Percentiles rank a stretch among this genome's conserved stretches.
Conservation (phyloP, 2,888 invertebrate genomes). For the Maniola hyperantus region DNA sequence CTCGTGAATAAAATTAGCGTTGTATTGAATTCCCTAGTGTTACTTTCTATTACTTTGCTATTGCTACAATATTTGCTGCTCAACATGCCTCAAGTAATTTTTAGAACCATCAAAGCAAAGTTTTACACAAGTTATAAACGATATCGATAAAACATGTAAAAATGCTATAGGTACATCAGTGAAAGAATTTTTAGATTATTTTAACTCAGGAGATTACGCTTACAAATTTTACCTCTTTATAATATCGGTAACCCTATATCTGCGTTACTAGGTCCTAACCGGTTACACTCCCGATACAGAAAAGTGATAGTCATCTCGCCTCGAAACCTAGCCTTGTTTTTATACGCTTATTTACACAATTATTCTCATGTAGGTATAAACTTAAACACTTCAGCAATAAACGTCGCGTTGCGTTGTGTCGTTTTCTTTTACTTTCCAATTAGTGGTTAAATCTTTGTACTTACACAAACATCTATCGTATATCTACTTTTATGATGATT, state of each 20-base stretch:
- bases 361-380: conserved; percentile 5
- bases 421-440: conserved; percentile 36
- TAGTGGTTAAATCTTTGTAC: conserved; percentile 8
- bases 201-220: no score
- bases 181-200: no score
- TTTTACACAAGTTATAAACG: no score
- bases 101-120: background rate
- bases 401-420: conserved; percentile 23
- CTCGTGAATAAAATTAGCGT: no score
- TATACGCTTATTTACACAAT: conserved; percentile 40
- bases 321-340: conserved; percentile 50
- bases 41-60: no score
- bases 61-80: no score
- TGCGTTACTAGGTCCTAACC: conserved; percentile 56
- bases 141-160: no score
- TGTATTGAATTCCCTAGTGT: no score
- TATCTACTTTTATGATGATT: background rate
- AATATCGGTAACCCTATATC: conserved; percentile 29
- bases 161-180: no score
- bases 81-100: background rate
- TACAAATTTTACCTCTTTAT: no score
- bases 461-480: background rate
- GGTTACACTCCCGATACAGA: conserved; percentile 61
- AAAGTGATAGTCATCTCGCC: conserved; percentile 65
- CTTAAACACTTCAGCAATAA: conserved; percentile 4